These are phyloP conservation scores for Lutraria rhynchaena DNA, from an alignment of 1,140 invertebrate species.

Conservation along the genomic window DNA sequence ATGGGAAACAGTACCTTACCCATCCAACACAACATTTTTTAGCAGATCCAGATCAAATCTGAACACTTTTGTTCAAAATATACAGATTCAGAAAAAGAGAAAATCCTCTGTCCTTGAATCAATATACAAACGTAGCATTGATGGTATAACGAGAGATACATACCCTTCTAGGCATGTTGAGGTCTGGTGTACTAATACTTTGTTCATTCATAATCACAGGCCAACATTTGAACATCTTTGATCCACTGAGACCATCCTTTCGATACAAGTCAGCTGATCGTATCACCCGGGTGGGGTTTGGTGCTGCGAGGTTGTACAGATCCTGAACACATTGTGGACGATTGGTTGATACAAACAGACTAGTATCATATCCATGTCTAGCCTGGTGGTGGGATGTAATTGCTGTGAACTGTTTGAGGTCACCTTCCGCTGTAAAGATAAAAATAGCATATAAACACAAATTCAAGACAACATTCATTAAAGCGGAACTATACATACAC, in stretches of 20 bases:
- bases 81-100: no score
- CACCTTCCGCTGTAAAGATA: constrained; percentile 73
- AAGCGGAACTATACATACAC: no score
- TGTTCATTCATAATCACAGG: constrained; percentile 75
- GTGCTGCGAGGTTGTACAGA: constrained; percentile 69
- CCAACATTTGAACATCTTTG: constrained; percentile 75
- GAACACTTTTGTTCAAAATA: no score
- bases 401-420: constrained; percentile 71
- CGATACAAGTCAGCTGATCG: constrained; percentile 72
- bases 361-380: constrained; percentile 73
- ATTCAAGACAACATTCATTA: no score
- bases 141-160: no score
- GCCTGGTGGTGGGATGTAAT: constrained; percentile 71
- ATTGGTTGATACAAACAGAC: constrained; percentile 70
- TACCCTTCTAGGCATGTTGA: constrained; percentile 70
- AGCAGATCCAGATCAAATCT: no score
- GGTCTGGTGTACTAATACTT: constrained; percentile 67
- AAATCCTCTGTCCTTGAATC: no score
- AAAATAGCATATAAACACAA: constrained; percentile 45
- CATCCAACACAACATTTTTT: no score
- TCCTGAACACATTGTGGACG: constrained; percentile 74
- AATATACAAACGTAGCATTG: no score
- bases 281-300: constrained; percentile 70
- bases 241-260: constrained; percentile 74
- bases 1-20: no score